A percentile compares a stretch with the other conserved stretches of the same genome.
phyloP scores from a whole-genome alignment of 1,140 invertebrate genomes.

The Hypothenemus hampei region DNA sequence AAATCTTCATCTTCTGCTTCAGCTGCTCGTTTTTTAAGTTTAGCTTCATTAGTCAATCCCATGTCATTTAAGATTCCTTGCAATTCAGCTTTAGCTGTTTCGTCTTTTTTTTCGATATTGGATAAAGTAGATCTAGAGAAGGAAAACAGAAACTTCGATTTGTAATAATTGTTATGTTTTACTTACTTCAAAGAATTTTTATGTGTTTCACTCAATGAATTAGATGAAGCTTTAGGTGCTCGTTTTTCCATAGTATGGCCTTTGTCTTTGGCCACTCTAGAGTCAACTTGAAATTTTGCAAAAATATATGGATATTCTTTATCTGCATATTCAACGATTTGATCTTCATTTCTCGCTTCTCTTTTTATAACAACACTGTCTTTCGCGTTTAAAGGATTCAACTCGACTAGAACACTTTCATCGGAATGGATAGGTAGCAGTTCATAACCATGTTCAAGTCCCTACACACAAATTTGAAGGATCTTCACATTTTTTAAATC shows the following conservation, averaged over 20 bases:
- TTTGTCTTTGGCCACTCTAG: conserved; percentile 21
- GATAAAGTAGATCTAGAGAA: conserved; percentile 1
- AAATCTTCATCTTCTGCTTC: conserved; percentile 38
- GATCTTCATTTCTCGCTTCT: conserved; percentile 12
- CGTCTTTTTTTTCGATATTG: conserved; percentile 10
- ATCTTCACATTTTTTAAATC: background rate
- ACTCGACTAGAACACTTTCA: conserved; percentile 21
- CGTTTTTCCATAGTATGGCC: conserved; percentile 11
- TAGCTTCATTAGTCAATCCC: conserved; percentile 32
- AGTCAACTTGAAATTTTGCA: conserved; percentile 34
- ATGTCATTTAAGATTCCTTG: conserved; percentile 37
- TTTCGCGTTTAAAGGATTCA: conserved; percentile 12
- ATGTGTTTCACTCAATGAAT: conserved; percentile 15
- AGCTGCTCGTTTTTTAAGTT: conserved; percentile 16
- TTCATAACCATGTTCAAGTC: conserved; percentile 30
- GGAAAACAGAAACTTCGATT: background rate
- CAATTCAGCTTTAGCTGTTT: conserved; percentile 33
- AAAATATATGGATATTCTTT: conserved; percentile 32
- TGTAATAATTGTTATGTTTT: too few relatives aligned
- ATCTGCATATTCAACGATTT: conserved; percentile 12
- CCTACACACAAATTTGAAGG: conserved; percentile 21
- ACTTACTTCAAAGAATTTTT: conserved; percentile 10
- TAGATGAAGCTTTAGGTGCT: background rate
- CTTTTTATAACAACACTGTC: background rate
- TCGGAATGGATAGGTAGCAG: conserved; percentile 29